Base-by-base conservation (phyloP, 2,888 invertebrate species). In the Bibio marci region DNA sequence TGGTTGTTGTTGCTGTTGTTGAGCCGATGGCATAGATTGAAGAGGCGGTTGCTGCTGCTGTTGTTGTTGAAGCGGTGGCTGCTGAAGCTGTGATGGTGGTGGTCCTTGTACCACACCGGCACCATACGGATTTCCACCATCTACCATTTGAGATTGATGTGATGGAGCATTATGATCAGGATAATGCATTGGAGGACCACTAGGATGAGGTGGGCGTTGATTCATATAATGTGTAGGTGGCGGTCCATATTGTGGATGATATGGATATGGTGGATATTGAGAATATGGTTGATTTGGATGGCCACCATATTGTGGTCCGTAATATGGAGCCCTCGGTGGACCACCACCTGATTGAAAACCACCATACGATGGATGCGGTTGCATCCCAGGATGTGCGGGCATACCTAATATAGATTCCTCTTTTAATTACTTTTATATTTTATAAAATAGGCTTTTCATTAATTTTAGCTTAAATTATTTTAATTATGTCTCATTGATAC, bases 231-330 rank as follows among this genome's bases (percentile, higher is more conserved):
- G 57, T 10, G 57, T 49, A 18, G 55, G 55, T 18, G 52, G 54
- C 25, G 58, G 58, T 0, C 53, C 55, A 41, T 57, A 59, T 3
- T 57, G 58, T 34, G 60, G 60, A 46, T 62, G 63, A 42, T 62
- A 63, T 11, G 39, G 41, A 25, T 35, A 37, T 2, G 40, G 35
- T 5, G 58, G 55, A 44, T 60, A 57, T 13, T 59, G 59, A 18
- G 54, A 48, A 39, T 61, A 53, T 6, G 58, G 53, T 43, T 60
- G 57, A 5, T 59, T 52, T 10, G 63, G 59, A 48, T 59, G 57
- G 0, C 57, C 54, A 3, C 56, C 57, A 42, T 61, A 63, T 40
- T 61, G 63, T 8, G 62, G 58, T 43, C 59, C 57, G 47, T 62
- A 62, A 42, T 59, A 59, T 8, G 61, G 60, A 1, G 60, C 52